Conservation (phyloP, 2,797 vertebrate species). For the Epinephelus coioides region DNA sequence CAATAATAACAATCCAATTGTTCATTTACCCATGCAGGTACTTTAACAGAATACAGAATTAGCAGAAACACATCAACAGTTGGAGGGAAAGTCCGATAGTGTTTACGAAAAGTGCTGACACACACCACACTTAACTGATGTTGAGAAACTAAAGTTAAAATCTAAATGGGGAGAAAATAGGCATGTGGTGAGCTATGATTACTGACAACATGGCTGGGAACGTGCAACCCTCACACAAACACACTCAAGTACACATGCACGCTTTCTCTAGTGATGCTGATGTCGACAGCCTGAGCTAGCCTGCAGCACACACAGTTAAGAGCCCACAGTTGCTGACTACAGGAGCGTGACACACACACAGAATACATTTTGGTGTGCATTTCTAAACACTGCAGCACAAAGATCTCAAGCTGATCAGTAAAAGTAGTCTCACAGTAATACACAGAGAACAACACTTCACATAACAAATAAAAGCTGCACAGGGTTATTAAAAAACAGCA, state of each 20-base stretch:
- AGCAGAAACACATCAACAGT: neutral
- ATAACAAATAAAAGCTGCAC: constrained; percentile 2
- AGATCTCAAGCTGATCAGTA: neutral
- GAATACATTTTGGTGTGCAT: constrained; percentile 29
- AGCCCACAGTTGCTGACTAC: constrained; percentile 54
- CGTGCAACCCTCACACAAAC: constrained; percentile 26
- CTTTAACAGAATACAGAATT: constrained; percentile 10
- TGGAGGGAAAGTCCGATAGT: neutral
- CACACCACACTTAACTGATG: neutral
- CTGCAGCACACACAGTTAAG: constrained; percentile 37
- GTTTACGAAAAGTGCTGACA: neutral
- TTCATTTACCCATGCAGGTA: neutral
- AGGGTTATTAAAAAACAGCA: constrained; percentile 16
- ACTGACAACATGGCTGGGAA: constrained; percentile 41
- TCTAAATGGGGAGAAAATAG: constrained; percentile 20
- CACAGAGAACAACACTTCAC: neutral
- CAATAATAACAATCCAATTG: neutral
- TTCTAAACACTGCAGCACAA: constrained; percentile 5
- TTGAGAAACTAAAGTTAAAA: neutral
- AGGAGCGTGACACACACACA: constrained; percentile 32
- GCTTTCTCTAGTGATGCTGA: constrained; percentile 34
- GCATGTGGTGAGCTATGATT: constrained; percentile 34
- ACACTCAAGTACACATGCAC: constrained; percentile 15
- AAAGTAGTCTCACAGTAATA: neutral
- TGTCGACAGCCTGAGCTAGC: constrained; percentile 43